Evolutionary conservation across 2,113 vertebrate species (phyloP), one percentile per base, ranked within the genome.

Genomic region (Copsychus sechellarum): DNA sequence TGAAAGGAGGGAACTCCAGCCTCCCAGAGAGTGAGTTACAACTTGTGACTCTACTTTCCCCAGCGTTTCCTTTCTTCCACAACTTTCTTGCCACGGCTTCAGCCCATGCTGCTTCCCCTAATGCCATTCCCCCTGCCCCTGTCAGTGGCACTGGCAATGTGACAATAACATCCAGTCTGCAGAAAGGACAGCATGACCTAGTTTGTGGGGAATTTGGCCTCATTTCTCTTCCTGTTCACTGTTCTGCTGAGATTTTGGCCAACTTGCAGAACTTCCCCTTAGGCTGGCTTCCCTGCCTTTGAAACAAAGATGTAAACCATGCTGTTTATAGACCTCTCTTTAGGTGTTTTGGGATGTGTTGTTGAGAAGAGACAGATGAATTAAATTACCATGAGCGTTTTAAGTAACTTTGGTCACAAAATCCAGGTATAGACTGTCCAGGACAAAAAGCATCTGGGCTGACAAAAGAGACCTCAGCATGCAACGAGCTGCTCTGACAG

Each of bases 181-280:
- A 0, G 1, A 95, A 91, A 43, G 93, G 86, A 96, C 92, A 96
- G 51, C 0, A 0, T 95, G 95, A 95, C 93, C 96, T 87, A 96
- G 33, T 96, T 96, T 0, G 0, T 84, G 51, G 56, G 48, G 77
- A 96, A 71, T 92, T 96, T 96, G 95, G 93, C 93, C 73, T 70
- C 60, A 62, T 91, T 96, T 64, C 93, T 90, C 71, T 94, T 94
- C 82, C 82, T 96, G 77, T 94, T 81, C 89, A 95, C 77, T 92
- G 56, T 91, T 95, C 36, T 29, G 40, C 72, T 84, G 54, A 87
- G 70, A 43, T 57, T 89, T 81, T 94, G 86, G 77, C 87, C 33
- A 56, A n/a, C 1, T 8, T 1, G 3, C 42, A 60, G 64, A 95
- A 47, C 11, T 70, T 43, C 7, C 42, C 69, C 11, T 64, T 62